Evolutionary conservation across 2,888 invertebrate genomes (phyloP).

Genomic region (Drosophila stalkeri): DNA sequence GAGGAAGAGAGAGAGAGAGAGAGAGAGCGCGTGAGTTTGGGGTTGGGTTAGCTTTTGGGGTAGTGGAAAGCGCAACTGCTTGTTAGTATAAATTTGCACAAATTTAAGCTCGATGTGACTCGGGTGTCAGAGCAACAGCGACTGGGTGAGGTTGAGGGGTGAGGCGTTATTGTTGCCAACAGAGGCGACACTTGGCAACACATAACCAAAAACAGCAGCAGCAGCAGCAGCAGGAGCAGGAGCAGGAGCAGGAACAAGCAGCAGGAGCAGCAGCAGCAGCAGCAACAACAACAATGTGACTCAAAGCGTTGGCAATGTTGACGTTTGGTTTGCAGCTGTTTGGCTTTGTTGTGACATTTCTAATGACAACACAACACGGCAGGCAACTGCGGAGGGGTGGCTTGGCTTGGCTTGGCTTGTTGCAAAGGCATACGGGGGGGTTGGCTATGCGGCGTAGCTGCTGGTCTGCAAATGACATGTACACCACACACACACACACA

Average conservation of each 20-base stretch:
- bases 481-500: constrained; percentile 38
- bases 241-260: constrained; percentile 34
- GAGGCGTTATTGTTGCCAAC: constrained; percentile 36
- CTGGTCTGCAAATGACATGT: constrained; percentile 69
- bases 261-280: constrained; percentile 21
- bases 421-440: background rate
- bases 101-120: constrained; percentile 47
- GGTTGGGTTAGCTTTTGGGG: background rate
- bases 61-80: constrained; percentile 23
- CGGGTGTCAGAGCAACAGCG: background rate
- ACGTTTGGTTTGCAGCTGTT: constrained; percentile 74
- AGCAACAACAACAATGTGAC: constrained; percentile 29
- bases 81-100: constrained; percentile 68
- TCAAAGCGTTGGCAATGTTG: constrained; percentile 63
- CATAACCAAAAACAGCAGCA: constrained; percentile 49
- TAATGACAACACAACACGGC: constrained; percentile 73
- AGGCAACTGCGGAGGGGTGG: constrained; percentile 9
- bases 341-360: constrained; percentile 81
- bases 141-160: background rate
- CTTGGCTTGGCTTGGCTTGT: background rate
- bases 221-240: constrained; percentile 18
- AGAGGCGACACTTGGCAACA: constrained; percentile 59
- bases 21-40: background rate
- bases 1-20: background rate
- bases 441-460: constrained; percentile 25